phyloP scores from a whole-genome alignment of 2,113 vertebrate genomes.

The Protobothrops mucrosquamatus region DNA sequence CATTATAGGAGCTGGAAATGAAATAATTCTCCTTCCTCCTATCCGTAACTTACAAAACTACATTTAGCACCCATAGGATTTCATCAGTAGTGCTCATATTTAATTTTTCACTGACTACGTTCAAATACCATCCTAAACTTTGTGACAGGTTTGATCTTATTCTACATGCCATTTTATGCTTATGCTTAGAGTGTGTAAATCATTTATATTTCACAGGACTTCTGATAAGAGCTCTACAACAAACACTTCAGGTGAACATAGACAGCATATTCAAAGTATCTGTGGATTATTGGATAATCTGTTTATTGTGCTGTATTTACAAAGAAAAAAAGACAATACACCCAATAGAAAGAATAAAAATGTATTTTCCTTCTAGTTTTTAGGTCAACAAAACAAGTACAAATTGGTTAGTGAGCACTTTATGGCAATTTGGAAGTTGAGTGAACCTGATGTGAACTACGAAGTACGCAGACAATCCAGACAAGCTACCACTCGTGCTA shows the following conservation, averaged over 20 bases:
- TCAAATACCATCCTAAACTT: not conserved
- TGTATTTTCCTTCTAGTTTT: constrained; percentile 72
- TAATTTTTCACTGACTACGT: not conserved
- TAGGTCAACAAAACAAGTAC: constrained; percentile 69
- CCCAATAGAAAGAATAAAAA: constrained; percentile 82
- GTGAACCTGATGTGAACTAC: constrained; percentile 49
- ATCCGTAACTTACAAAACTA: not conserved
- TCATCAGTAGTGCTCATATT: not conserved
- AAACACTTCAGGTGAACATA: not conserved
- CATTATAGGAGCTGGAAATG: not conserved
- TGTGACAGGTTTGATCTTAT: not conserved
- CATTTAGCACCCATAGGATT: not conserved
- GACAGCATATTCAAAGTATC: constrained; percentile 37
- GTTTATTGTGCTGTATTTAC: constrained; percentile 73
- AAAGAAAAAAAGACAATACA: constrained; percentile 70
- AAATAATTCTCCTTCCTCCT: not conserved
- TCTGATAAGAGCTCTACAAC: not conserved
- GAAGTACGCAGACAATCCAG: constrained; percentile 21
- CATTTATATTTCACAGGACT: not conserved
- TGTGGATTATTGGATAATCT: constrained; percentile 68
- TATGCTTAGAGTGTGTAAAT: not conserved
- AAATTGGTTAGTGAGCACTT: constrained; percentile 69
- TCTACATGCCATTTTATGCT: not conserved
- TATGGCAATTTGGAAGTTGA: constrained; percentile 45
- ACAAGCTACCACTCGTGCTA: constrained; percentile 38